Base-by-base conservation (phyloP, 64 coral and sea anemone species). In the Pachyseris speciosa region DNA sequence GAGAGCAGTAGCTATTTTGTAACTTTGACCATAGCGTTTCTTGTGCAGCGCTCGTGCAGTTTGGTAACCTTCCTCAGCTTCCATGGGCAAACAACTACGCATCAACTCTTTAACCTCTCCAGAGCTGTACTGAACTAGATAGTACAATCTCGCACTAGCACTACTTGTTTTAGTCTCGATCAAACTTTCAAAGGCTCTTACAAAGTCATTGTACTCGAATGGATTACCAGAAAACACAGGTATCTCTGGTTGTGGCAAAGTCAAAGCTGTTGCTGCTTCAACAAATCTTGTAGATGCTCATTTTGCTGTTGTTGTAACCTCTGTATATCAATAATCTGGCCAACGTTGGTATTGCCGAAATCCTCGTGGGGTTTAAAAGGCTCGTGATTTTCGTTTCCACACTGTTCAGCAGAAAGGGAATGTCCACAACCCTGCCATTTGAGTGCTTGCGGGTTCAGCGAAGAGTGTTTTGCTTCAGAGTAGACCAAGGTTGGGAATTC, bases 221-320 rank as follows among this genome's bases (percentile, higher is more conserved):
- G 84, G 84, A 37, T 87, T 12, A 5, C 84, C 84, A 7, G 40
- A 49, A 25, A 87, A 87, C 16, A 71, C 50, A 15, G 49, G 44
- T 22, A 87, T 53, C 33, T 49, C 41, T 1, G 67, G 84, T 4
- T 68, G 1, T n/a, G 84, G 84, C 26, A 87, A 61, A 9, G 64
- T 85, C n/a, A 64, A 2, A 12, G 79, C 79, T 80, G 76, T 53
- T 80, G 76, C n/a, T 80, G 45, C 20, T 80, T 27, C 17, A 80
- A 4, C 9, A 80, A 37, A 4, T 51, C 44, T 25, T 55, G 76
- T 9, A 57, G 43, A 2, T 52, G 27, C 6, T 79, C 4, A 40
- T 48, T 75, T 25, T 75, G 72, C 10, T 16, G 68, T 17, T 72
- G 32, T 80, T 80, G 42, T 19, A 37, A 33, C 42, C 11, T 52